Base-by-base conservation (phyloP, 1,140 invertebrate genomes). In the Euwallacea similis region DNA sequence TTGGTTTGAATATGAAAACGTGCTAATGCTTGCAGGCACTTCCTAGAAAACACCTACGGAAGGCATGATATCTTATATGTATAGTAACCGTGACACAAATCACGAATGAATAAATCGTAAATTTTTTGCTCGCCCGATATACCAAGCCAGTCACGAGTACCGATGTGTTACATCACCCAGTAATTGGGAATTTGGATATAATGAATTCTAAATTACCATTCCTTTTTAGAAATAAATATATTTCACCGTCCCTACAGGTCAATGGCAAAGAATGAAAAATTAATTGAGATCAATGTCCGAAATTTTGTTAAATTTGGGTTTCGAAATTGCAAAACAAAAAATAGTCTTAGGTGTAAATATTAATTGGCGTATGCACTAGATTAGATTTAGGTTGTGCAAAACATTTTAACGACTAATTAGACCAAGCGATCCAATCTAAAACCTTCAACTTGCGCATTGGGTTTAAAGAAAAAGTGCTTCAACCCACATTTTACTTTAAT, bases 151-250 rank as follows among this genome's bases (percentile, higher is more conserved):
- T 61, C 59, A 61, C 59, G 59, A 61, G 59, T 42, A 4, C 43
- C 33, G 4, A 4, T 1, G 21, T 33, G 4, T 61, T 61, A 61
- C 59, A 41, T 42, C 59, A 61, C 42, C 33, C 21, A 21, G 21
- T 58, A 58, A 58, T 58, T 58, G n/a, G 55, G 21, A 58, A 58
- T 58, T 15, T 13, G 46, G 55, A 13, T 58, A 10, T 61, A 61
- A 61, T 43, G 59, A 43, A 61, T 61, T 61, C 59, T 43, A 21
- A 11, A 61, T 43, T 61, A 43, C 59, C 11, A 61, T 61, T 43
- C 59, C 43, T 41, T 10, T 61, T 61, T 41, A 6, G 41, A 11
- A 43, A 11, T 11, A 50, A 13, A 13, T 11, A 13, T 50, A 11
- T 50, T 50, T 50, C 21, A 33, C 21, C 21, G 21, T 33, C 21